Evolutionary conservation across 1,140 invertebrate species (phyloP).

Genomic region (Cecropterus lyciades): DNA sequence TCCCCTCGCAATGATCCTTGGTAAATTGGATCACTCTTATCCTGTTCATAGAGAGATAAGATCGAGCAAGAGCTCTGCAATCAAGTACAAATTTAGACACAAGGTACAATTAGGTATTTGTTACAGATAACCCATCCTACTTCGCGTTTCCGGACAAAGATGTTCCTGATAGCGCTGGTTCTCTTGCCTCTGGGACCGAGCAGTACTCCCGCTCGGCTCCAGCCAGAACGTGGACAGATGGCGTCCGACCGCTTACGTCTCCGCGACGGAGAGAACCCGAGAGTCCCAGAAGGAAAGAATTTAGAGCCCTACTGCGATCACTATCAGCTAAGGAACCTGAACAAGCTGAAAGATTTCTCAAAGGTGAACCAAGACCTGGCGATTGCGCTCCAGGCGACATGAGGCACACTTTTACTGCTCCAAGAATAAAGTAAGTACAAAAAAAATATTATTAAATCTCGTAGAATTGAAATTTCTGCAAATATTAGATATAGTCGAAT

Average conservation of each 20-base stretch:
- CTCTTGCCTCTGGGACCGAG: slow-evolving; percentile 51
- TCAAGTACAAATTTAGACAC: not conserved
- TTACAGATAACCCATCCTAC: slow-evolving; percentile 85
- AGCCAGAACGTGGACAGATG: slow-evolving; percentile 65
- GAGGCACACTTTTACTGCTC: slow-evolving; percentile 75
- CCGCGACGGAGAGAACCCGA: slow-evolving; percentile 68
- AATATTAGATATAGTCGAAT: too few species aligned
- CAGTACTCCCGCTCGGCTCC: slow-evolving; percentile 71
- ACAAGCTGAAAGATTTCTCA: slow-evolving; percentile 78
- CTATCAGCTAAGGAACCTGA: slow-evolving; percentile 79
- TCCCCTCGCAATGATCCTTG: slow-evolving; percentile 56
- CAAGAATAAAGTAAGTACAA: slow-evolving; percentile 70
- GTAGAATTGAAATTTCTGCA: too few species aligned
- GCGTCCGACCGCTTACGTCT: slow-evolving; percentile 60
- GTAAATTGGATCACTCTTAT: slow-evolving; percentile 46
- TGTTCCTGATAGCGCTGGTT: slow-evolving; percentile 59
- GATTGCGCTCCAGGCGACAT: slow-evolving; percentile 77
- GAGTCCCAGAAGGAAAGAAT: slow-evolving; percentile 76
- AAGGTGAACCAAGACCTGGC: slow-evolving; percentile 80
- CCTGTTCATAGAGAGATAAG: slow-evolving; percentile 4
- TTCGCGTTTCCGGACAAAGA: slow-evolving; percentile 82
- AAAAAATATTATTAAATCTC: not conserved
- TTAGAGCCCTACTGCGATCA: slow-evolving; percentile 80
- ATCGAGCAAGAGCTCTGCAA: not conserved
- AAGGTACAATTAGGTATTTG: slow-evolving; percentile 36